Evolutionary conservation across 2,797 vertebrate species (phyloP).

Genomic region (Gobio occitaniae): DNA sequence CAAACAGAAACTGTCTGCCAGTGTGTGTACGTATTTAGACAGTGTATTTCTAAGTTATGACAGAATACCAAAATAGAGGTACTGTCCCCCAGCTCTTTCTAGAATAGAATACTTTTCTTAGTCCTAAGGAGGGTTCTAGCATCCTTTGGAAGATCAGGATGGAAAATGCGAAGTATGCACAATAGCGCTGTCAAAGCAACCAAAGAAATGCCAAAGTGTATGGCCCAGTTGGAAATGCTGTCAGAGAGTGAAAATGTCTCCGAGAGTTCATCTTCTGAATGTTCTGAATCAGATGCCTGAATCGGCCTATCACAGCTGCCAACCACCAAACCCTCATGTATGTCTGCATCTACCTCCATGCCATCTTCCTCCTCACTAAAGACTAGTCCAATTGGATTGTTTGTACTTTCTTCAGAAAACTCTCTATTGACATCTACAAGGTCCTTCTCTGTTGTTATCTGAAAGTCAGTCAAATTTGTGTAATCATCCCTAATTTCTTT

Average conservation of each 20-base stretch:
- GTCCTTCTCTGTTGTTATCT: slow-evolving; percentile 29
- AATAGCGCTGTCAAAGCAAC: slow-evolving; percentile 32
- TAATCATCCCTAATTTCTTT: slow-evolving; percentile 38
- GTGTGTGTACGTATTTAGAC: not conserved
- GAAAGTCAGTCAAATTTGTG: slow-evolving; percentile 39
- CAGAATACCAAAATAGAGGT: slow-evolving; percentile 47
- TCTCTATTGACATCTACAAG: slow-evolving; percentile 33
- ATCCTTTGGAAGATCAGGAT: slow-evolving; percentile 48
- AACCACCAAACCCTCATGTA: slow-evolving; percentile 12
- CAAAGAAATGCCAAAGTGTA: slow-evolving; percentile 21
- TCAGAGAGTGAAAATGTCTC: slow-evolving; percentile 25
- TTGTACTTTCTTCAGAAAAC: not conserved
- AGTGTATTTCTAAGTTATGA: slow-evolving; percentile 6
- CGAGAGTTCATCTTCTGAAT: slow-evolving; percentile 8
- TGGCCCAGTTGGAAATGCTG: slow-evolving; percentile 37
- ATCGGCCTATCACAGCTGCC: slow-evolving; percentile 24
- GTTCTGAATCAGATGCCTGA: not conserved
- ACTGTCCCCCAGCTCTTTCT: slow-evolving; percentile 30
- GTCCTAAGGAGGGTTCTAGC: slow-evolving; percentile 42
- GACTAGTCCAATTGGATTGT: not conserved
- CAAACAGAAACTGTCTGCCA: slow-evolving; percentile 19
- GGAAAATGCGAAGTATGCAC: not conserved
- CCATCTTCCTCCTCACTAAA: slow-evolving; percentile 2
- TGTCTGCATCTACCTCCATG: not conserved
- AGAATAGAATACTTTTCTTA: slow-evolving; percentile 19